Base-by-base conservation (phyloP, 2,797 vertebrate genomes). In the Cynodonichthys magdalenae region DNA sequence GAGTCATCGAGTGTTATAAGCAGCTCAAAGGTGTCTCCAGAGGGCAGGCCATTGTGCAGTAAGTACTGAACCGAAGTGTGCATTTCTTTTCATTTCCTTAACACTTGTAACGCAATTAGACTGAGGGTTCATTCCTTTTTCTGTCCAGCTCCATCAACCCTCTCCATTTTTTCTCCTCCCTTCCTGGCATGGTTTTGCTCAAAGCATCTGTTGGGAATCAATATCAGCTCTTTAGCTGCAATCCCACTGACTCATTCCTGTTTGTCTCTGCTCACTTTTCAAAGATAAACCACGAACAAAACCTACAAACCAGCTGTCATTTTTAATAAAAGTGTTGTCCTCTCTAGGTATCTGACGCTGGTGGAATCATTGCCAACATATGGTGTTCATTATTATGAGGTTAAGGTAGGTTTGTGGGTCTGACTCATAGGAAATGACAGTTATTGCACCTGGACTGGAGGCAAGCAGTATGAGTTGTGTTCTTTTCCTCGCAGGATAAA, bases 351-450 rank as follows among this genome's bases (percentile, higher is more conserved):
- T 89, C 90, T 99, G 95, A 97, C 95, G 58, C 90, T 98, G 67
- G 95, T 98, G 71, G 97, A 99, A 89, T 95, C 95, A 15, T 83
- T 99, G 72, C 96, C 97, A 45, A 99, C 97, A 17, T 99, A 99
- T 11, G 98, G 98, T 68, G 95, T 99, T 71, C 98, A 99, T 93
- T 99, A 99, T 76, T 99, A 96, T 50, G 95, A 95, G 93, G 97
- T 99, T 27, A 99, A 99, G 96, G 98, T 99, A 87, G 86, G 93
- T 61, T 19, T 59, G 28, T 48, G 1, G 24, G 11, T 51, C n/a
- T 77, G 65, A 83, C 70, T 73, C 39, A 69, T 44, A n/a, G 20
- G n/a, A 64, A 66, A 63, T 63, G 52, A 68, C 60, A 66, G 59
- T 49, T 63, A 59, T 66, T 70, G 15, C 41, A 20, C 14, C 34